phyloP scores from a whole-genome alignment of 2,888 invertebrate genomes.

The Melieria picta region DNA sequence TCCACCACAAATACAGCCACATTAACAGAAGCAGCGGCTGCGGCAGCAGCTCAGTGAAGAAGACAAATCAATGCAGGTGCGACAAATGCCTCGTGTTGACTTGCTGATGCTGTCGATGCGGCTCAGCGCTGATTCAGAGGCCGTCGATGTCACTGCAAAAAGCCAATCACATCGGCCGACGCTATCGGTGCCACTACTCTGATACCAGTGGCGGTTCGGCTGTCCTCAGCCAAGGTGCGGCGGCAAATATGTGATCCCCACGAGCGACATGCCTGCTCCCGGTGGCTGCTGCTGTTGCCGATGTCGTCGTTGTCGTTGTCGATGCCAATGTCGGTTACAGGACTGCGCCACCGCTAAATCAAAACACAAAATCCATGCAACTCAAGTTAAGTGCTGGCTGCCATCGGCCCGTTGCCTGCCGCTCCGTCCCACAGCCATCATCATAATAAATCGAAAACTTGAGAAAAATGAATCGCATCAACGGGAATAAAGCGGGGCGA shows the following conservation, averaged over 20 bases:
- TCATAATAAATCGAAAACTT: background rate
- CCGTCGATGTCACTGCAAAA: background rate
- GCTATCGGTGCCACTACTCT: background rate
- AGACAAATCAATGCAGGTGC: slow-evolving; percentile 37
- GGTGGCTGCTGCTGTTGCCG: background rate
- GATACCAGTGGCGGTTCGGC: background rate
- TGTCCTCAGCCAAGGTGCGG: background rate
- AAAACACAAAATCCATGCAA: slow-evolving; percentile 19
- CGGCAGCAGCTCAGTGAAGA: slow-evolving; percentile 10
- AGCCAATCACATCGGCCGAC: slow-evolving; percentile 1
- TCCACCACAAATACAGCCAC: slow-evolving; percentile 15
- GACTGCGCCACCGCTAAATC: slow-evolving; percentile 28
- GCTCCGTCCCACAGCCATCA: no score
- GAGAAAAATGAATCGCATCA: slow-evolving; percentile 3
- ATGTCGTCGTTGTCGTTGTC: slow-evolving; percentile 10
- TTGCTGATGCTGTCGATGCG: background rate
- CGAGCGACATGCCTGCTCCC: background rate
- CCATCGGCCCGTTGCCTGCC: background rate
- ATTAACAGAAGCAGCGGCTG: slow-evolving; percentile 9
- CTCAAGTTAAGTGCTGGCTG: slow-evolving; percentile 18
- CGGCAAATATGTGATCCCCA: background rate
- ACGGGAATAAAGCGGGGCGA: background rate
- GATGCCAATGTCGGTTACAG: slow-evolving; percentile 14
- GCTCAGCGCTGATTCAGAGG: slow-evolving; percentile 4
- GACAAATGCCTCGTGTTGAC: slow-evolving; percentile 29